Percentiles rank a stretch among this genome's conserved stretches.
Conservation (phyloP, 2,113 vertebrate species). For the Dissostichus mawsoni region DNA sequence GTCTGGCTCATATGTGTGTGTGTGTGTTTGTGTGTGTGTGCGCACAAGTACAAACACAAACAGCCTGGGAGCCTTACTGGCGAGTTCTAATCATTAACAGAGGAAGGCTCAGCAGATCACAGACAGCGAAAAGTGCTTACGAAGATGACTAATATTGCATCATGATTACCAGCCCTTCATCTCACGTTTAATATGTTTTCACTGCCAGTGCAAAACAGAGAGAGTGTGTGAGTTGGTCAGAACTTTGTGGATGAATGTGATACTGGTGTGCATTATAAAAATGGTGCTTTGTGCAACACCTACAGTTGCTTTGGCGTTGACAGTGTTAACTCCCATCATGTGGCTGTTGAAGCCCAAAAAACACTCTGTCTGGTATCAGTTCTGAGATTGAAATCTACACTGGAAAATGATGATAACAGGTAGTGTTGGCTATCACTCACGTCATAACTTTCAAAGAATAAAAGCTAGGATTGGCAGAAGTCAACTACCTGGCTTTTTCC, state of each 20-base stretch:
- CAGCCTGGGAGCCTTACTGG: slow-evolving; percentile 72
- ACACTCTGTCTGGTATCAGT: slow-evolving; percentile 9
- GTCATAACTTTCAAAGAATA: background rate
- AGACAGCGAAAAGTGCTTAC: slow-evolving; percentile 73
- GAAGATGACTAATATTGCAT: slow-evolving; percentile 76
- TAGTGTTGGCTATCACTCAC: background rate
- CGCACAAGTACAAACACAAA: slow-evolving; percentile 57
- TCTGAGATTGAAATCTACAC: background rate
- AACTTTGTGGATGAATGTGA: slow-evolving; percentile 10
- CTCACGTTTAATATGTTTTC: slow-evolving; percentile 46
- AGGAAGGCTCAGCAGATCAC: slow-evolving; percentile 71
- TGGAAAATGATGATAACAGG: slow-evolving; percentile 4
- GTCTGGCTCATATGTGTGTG: slow-evolving; percentile 58
- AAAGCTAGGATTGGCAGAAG: no score
- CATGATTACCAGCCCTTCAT: slow-evolving; percentile 55
- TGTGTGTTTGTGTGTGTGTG: slow-evolving; percentile 30
- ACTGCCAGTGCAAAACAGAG: slow-evolving; percentile 41
- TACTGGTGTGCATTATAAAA: slow-evolving; percentile 9
- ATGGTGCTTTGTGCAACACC: slow-evolving; percentile 29
- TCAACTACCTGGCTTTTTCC: background rate
- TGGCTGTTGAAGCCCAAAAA: background rate
- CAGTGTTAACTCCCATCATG: background rate
- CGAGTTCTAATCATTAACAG: slow-evolving; percentile 80
- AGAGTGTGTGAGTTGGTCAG: slow-evolving; percentile 16
- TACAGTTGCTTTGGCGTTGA: slow-evolving; percentile 18